Conservation (phyloP, 2,888 invertebrate genomes). For the Drosophila longiperda region DNA sequence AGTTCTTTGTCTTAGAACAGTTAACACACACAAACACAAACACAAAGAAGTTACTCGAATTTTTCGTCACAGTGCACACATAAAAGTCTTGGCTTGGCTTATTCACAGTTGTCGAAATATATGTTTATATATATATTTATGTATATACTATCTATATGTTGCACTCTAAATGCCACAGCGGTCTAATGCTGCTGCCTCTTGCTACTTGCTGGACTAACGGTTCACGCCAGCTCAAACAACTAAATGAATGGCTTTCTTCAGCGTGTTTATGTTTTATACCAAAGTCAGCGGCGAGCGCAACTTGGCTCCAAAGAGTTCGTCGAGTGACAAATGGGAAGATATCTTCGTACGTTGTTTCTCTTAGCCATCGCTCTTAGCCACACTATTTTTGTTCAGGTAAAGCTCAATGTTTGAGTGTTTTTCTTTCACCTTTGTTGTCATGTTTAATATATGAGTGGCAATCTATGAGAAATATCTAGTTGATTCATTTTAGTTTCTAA, state of each 20-base stretch:
- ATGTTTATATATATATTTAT: neutral
- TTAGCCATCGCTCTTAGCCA: slow-evolving; percentile 41
- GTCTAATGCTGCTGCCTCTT: slow-evolving; percentile 11
- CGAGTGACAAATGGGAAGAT: slow-evolving; percentile 48
- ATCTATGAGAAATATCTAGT: slow-evolving; percentile 14
- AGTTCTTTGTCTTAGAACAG: slow-evolving; percentile 7
- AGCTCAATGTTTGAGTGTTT: slow-evolving; percentile 35
- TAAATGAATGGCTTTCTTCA: slow-evolving; percentile 84
- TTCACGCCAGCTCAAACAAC: slow-evolving; percentile 81
- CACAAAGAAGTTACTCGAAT: slow-evolving; percentile 7
- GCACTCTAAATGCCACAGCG: slow-evolving; percentile 66
- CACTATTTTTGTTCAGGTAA: neutral
- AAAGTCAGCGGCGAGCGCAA: slow-evolving; percentile 43
- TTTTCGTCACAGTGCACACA: slow-evolving; percentile 23
- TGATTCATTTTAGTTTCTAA: slow-evolving; percentile 17
- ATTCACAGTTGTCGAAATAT: neutral
- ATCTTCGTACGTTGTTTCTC: slow-evolving; percentile 33
- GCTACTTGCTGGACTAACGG: slow-evolving; percentile 65
- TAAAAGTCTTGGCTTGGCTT: slow-evolving; percentile 13
- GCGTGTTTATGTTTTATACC: slow-evolving; percentile 84
- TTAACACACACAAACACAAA: slow-evolving; percentile 15
- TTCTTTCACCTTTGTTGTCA: slow-evolving; percentile 22
- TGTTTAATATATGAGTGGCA: slow-evolving; percentile 14
- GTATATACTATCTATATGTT: slow-evolving; percentile 14
- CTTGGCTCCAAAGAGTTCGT: slow-evolving; percentile 41